Conservation (phyloP, 30 jellyfish, hydroid and myxozoan genomes). For the Chironex yamaguchii region DNA sequence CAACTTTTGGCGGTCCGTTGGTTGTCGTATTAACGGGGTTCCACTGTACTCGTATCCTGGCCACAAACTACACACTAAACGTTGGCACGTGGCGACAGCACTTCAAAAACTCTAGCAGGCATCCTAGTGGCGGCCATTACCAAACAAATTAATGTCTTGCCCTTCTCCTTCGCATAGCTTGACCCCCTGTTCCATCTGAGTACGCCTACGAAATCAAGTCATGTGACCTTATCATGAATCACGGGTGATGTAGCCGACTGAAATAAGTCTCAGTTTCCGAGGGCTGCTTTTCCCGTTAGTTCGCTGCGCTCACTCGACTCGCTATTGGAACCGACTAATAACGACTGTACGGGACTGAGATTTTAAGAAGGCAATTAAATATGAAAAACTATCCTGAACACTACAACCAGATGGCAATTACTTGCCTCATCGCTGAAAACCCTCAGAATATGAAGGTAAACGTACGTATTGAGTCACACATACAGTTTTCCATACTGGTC, state of each 20-base stretch:
- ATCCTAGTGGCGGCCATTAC: conserved; percentile 46
- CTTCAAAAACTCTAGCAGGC: conserved; percentile 50
- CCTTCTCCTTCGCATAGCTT: conserved; percentile 40
- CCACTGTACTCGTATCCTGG: conserved; percentile 27
- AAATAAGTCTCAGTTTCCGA: conserved; percentile 27
- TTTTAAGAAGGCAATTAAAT: neutral
- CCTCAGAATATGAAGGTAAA: too few relatives aligned
- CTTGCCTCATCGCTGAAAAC: too few relatives aligned
- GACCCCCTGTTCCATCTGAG: conserved; percentile 33
- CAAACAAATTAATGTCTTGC: conserved; percentile 8
- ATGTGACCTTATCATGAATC: conserved; percentile 15
- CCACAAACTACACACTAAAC: conserved; percentile 56
- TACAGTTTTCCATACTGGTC: too few relatives aligned
- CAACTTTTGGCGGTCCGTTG: too few relatives aligned
- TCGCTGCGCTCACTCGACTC: too few relatives aligned
- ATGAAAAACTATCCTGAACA: too few relatives aligned
- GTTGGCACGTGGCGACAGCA: conserved; percentile 45
- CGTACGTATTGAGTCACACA: too few relatives aligned
- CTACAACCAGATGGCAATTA: too few relatives aligned
- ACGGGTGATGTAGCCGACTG: conserved; percentile 15
- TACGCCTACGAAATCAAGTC: conserved; percentile 17
- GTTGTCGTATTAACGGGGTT: too few relatives aligned
- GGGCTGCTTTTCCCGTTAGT: too few relatives aligned
- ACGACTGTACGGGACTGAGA: neutral
- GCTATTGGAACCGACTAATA: conserved; percentile 3